Conservation (phyloP, 2,113 vertebrate species). For the Eretmochelys imbricata region DNA sequence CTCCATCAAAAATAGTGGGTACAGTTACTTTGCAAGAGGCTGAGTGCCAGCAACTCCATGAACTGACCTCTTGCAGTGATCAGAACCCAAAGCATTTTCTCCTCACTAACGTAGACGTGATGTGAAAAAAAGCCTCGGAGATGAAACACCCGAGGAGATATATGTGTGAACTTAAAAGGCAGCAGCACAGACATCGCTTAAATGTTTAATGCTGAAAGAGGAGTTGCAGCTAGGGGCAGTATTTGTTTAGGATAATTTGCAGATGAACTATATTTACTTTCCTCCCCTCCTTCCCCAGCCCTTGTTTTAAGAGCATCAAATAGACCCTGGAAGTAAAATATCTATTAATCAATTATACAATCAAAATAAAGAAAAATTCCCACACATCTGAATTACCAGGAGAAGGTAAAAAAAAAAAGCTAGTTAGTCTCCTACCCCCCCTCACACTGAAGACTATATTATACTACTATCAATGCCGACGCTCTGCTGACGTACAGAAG, state of each 20-base stretch:
- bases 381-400: background rate
- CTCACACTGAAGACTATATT: background rate
- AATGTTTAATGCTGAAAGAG: constrained; percentile 32
- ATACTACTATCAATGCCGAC: background rate
- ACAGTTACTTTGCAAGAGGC: background rate
- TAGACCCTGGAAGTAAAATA: background rate
- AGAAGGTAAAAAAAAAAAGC: background rate
- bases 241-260: background rate
- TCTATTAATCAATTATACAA: constrained; percentile 3
- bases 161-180: background rate
- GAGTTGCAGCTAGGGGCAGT: background rate
- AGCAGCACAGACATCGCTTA: background rate
- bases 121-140: background rate
- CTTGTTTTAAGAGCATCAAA: background rate
- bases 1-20: background rate
- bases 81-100: constrained; percentile 18
- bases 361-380: background rate
- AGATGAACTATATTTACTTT: background rate
- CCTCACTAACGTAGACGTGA: background rate
- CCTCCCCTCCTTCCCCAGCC: background rate
- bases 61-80: background rate
- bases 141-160: constrained; percentile 13
- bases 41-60: background rate
- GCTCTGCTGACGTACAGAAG: background rate
- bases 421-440: background rate